These are phyloP conservation scores for Anthoscopus minutus DNA, from an alignment of 2,113 vertebrate species.

Conservation along the genomic window DNA sequence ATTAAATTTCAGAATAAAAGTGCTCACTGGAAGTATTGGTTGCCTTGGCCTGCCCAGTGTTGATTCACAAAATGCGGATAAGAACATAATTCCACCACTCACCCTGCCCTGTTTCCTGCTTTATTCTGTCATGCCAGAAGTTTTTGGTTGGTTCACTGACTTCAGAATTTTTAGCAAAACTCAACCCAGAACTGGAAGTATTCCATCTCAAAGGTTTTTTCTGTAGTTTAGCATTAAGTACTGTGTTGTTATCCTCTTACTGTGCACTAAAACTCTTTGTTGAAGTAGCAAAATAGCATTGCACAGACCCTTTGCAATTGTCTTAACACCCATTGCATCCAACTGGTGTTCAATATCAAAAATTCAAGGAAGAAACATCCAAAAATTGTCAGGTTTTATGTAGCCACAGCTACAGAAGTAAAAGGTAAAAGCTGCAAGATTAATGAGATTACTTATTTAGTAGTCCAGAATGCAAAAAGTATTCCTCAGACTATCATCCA, in stretches of 20 bases:
- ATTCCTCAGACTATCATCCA: constrained; percentile 41
- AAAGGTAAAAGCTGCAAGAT: constrained; percentile 28
- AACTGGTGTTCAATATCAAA: not conserved
- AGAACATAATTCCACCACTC: not conserved
- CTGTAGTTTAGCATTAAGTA: not conserved
- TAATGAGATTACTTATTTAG: constrained; percentile 55
- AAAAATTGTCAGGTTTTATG: not conserved
- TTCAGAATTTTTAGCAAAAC: not conserved
- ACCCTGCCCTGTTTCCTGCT: not conserved
- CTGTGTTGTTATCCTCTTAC: not conserved
- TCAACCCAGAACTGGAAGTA: not conserved
- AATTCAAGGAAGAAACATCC: not conserved
- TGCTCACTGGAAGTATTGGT: not conserved
- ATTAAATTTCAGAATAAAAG: not conserved
- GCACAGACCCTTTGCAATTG: not conserved
- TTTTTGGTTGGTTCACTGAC: not conserved
- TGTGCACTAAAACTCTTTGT: not conserved
- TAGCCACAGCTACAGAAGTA: not conserved
- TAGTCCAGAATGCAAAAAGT: not conserved
- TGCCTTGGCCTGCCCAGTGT: not conserved
- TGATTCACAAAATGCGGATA: not conserved
- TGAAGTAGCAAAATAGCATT: not conserved
- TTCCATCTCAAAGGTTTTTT: not conserved
- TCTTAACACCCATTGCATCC: not conserved
- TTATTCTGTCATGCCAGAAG: not conserved